These are phyloP conservation scores for Chelonoidis abingdonii DNA, from an alignment of 2,113 vertebrate species.

Conservation along the genomic window DNA sequence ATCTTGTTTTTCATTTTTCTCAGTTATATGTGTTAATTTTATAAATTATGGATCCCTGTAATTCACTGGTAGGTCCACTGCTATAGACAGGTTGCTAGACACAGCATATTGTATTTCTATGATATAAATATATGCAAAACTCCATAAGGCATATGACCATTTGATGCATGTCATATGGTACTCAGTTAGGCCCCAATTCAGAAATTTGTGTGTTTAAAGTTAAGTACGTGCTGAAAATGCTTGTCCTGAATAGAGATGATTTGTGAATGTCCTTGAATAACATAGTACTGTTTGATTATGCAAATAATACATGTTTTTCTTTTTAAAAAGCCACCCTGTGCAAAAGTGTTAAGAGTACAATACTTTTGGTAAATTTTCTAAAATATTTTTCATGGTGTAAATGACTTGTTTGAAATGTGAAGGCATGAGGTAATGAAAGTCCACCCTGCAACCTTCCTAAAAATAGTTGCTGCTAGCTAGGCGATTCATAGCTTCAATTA, in stretches of 20 bases:
- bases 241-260: background rate
- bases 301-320: background rate
- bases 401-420: background rate
- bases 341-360: background rate
- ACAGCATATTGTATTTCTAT: background rate
- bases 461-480: background rate
- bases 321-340: fast-evolving
- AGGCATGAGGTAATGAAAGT: background rate
- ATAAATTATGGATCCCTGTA: background rate
- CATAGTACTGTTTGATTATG: background rate
- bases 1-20: background rate
- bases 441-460: background rate
- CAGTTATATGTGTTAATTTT: background rate
- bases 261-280: background rate
- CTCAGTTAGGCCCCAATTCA: background rate
- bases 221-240: background rate
- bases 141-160: background rate
- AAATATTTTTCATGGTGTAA: background rate
- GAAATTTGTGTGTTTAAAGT: background rate
- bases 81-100: background rate
- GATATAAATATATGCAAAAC: fast-evolving
- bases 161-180: background rate
- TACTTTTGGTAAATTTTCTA: background rate
- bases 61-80: background rate
- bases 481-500: background rate